A percentile compares a stretch with the other conserved stretches of the same genome.
Evolutionary conservation across 2,888 invertebrate species (phyloP).

Genomic region (Unio pictorum): DNA sequence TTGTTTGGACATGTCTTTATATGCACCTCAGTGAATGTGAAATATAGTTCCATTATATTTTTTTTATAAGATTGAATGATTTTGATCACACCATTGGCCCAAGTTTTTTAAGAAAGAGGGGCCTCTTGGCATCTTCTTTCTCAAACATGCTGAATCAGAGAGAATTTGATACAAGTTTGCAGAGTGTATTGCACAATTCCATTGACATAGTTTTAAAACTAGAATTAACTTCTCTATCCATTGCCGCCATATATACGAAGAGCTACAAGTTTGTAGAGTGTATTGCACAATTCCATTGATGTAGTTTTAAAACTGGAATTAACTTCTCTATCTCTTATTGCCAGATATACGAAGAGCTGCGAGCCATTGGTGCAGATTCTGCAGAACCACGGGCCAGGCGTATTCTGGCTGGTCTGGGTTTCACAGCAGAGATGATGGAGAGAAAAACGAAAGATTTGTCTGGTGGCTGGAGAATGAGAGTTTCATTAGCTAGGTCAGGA

Average conservation of each 20-base stretch:
- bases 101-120: too few species aligned
- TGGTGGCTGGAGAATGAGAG: conserved; percentile 99
- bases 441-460: conserved; percentile 82
- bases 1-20: too few species aligned
- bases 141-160: too few species aligned
- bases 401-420: conserved; percentile 97
- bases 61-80: too few species aligned
- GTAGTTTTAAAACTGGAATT: neutral
- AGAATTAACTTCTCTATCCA: neutral
- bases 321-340: neutral
- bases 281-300: neutral
- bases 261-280: conserved; percentile 74
- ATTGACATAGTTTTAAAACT: neutral
- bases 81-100: too few species aligned
- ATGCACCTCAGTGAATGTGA: too few species aligned
- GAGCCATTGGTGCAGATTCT: conserved; percentile 97
- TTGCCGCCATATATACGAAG: conserved; percentile 83
- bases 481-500: conserved; percentile 86
- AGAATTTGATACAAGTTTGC: neutral
- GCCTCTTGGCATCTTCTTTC: too few species aligned
- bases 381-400: conserved; percentile 97
- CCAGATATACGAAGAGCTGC: conserved; percentile 91
- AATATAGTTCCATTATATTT: too few species aligned
- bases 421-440: conserved; percentile 83
- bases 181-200: neutral